Conservation (phyloP, 2,888 invertebrate genomes). For the Opisthograptis luteolata region DNA sequence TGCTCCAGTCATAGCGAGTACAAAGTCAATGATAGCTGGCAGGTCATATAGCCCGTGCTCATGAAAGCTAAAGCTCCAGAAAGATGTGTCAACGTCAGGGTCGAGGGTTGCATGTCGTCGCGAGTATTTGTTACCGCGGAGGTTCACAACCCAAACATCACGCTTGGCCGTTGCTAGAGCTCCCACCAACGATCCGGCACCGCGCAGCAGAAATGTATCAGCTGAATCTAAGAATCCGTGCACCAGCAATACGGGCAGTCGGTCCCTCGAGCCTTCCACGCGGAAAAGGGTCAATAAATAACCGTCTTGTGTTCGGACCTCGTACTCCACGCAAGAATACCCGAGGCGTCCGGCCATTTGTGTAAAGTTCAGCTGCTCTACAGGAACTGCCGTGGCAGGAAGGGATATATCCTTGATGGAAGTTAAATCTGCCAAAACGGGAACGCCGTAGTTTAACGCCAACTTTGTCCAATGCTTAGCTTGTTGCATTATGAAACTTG, state of each 20-base stretch:
- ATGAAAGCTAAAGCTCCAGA: conserved; percentile 30
- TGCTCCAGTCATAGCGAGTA: conserved; percentile 13
- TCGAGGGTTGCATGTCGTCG: conserved; percentile 14
- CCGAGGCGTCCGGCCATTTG: conserved; percentile 10
- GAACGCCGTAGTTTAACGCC: conserved; percentile 1
- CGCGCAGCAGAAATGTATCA: conserved; percentile 46
- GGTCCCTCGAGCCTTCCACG: conserved; percentile 35
- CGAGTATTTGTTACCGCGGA: conserved; percentile 29
- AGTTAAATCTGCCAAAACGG: background rate
- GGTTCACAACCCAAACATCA: conserved; percentile 49
- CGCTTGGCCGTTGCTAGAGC: conserved; percentile 69
- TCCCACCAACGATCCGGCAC: conserved; percentile 40
- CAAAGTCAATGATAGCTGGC: conserved; percentile 25
- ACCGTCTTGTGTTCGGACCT: conserved; percentile 43
- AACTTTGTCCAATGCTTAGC: background rate
- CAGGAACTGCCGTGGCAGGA: background rate
- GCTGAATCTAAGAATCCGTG: conserved; percentile 45
- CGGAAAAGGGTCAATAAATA: conserved; percentile 44
- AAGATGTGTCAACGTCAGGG: conserved; percentile 28
- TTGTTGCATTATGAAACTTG: background rate
- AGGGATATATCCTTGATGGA: background rate
- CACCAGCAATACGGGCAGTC: conserved; percentile 39
- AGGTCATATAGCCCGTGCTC: conserved; percentile 27
- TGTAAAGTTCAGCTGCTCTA: conserved; percentile 2
- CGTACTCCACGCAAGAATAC: conserved; percentile 23